Evolutionary conservation across 2,888 invertebrate genomes (phyloP).

Genomic region (Myathropa florea): DNA sequence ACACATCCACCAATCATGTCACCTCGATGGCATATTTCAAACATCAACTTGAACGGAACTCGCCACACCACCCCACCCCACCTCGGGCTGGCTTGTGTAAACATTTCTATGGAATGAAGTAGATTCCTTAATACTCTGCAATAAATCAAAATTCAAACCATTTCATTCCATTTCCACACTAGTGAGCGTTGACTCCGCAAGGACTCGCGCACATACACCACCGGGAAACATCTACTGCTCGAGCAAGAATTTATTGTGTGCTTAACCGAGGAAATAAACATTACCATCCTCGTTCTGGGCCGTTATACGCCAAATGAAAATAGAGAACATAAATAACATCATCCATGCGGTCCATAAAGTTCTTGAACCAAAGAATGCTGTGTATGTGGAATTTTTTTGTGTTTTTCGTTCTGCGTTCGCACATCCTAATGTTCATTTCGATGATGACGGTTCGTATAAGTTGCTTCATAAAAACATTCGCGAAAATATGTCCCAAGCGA

Average conservation of each 20-base stretch:
- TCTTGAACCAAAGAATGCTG: background rate
- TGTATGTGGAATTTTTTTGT: background rate
- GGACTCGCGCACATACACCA: background rate
- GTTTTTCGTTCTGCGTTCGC: background rate
- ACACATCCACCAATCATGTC: background rate
- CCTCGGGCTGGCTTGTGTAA: background rate
- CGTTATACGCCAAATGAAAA: background rate
- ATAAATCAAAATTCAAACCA: background rate
- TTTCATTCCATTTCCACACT: background rate
- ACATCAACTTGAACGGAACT: background rate
- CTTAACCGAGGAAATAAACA: background rate
- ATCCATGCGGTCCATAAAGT: background rate
- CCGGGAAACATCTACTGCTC: background rate
- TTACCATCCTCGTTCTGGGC: background rate
- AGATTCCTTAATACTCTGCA: background rate
- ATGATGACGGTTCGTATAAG: background rate
- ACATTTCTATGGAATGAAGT: background rate
- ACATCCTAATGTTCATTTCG: background rate
- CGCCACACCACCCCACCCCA: background rate
- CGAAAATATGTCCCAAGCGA: background rate
- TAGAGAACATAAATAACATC: background rate
- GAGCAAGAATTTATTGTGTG: background rate
- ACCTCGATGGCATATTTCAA: background rate
- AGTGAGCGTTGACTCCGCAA: background rate
- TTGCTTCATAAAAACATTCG: background rate